Conservation (phyloP, 2,797 vertebrate species). For the Danio kyathit region DNA sequence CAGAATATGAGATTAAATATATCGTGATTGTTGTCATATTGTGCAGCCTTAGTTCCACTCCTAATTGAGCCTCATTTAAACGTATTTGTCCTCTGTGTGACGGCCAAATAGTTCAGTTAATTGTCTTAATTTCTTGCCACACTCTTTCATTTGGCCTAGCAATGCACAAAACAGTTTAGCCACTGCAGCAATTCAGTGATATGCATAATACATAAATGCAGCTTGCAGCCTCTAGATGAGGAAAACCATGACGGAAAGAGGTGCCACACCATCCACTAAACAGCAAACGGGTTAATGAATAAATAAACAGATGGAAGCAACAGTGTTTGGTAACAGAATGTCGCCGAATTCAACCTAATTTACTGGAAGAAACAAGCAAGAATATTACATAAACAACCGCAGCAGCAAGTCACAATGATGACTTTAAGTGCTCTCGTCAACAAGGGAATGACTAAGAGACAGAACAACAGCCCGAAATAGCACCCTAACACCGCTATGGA, state of each 20-base stretch:
- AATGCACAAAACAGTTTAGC: not conserved
- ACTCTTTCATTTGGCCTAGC: constrained; percentile 3
- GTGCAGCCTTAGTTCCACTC: no score
- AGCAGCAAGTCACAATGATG: not conserved
- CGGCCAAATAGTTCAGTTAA: not conserved
- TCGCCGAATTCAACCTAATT: not conserved
- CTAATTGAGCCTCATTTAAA: not conserved
- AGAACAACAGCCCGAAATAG: constrained; percentile 28
- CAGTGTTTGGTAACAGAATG: constrained; percentile 16
- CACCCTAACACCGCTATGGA: constrained; percentile 14
- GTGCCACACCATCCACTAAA: not conserved
- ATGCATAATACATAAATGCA: constrained; percentile 42
- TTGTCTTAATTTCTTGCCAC: constrained; percentile 3
- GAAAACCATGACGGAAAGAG: constrained; percentile 19
- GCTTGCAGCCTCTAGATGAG: constrained; percentile 22
- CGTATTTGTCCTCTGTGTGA: constrained; percentile 8
- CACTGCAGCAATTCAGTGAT: constrained; percentile 10
- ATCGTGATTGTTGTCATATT: no score
- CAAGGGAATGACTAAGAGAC: constrained; percentile 36
- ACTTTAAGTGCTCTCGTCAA: not conserved
- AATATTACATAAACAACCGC: not conserved
- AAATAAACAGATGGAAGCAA: constrained; percentile 40
- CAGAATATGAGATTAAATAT: no score
- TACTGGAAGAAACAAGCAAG: not conserved
- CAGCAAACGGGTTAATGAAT: constrained; percentile 33